Percentiles rank a stretch among this genome's conserved stretches.
Conservation (phyloP, 2,888 invertebrate species). For the Disparrhopalites patrizii region DNA sequence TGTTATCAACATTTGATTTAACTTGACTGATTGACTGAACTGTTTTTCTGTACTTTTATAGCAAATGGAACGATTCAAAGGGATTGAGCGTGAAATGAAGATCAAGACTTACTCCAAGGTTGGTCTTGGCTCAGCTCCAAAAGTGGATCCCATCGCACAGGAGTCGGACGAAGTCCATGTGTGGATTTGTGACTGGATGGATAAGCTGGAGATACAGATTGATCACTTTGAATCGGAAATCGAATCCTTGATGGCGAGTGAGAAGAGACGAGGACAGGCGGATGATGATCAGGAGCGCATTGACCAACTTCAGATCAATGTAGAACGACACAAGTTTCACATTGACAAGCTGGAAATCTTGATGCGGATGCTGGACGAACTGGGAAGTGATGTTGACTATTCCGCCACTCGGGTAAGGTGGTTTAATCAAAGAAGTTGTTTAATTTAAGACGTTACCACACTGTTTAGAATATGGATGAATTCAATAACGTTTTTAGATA, state of each 20-base stretch:
- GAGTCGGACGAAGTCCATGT: background rate
- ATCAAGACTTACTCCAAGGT: slow-evolving; percentile 3
- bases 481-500: background rate
- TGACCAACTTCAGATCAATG: slow-evolving; percentile 83
- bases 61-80: slow-evolving; percentile 11
- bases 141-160: background rate
- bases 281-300: slow-evolving; percentile 95
- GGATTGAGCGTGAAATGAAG: background rate
- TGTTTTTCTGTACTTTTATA: background rate
- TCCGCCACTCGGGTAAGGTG: background rate
- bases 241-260: slow-evolving; percentile 79
- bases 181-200: background rate
- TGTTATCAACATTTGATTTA: background rate
- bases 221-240: slow-evolving; percentile 97
- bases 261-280: slow-evolving; percentile 94
- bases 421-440: background rate
- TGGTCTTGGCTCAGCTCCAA: background rate
- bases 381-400: slow-evolving; percentile 69
- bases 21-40: background rate
- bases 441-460: background rate
- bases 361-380: slow-evolving; percentile 92
- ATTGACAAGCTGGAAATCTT: slow-evolving; percentile 94
- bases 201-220: slow-evolving; percentile 32
- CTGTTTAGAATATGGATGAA: background rate
- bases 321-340: slow-evolving; percentile 95